Evolutionary conservation across 2,113 vertebrate genomes (phyloP).

Genomic region (Sapajus apella): DNA sequence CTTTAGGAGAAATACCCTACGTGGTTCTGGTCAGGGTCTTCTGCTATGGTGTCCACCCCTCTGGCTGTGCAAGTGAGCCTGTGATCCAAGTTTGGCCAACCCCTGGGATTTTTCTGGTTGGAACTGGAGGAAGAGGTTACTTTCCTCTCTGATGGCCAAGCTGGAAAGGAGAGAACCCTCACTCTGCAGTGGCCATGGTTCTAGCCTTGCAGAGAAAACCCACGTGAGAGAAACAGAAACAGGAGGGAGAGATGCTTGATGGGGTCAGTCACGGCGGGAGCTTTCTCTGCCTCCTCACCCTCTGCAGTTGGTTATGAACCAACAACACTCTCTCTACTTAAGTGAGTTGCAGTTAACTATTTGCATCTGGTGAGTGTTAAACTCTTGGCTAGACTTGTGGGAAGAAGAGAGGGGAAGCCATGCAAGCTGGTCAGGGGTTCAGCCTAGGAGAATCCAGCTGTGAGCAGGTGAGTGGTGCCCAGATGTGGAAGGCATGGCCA

Average conservation of each 20-base stretch:
- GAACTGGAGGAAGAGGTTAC: background rate
- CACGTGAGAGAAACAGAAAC: background rate
- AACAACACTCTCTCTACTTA: background rate
- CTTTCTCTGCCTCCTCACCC: background rate
- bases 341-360: background rate
- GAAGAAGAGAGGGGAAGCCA: background rate
- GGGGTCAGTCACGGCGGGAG: background rate
- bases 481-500: background rate
- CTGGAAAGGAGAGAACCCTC: background rate
- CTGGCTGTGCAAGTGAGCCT: background rate
- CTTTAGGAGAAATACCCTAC: background rate
- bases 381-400: background rate
- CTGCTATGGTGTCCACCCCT: background rate
- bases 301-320: background rate
- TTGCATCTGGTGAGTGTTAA: background rate
- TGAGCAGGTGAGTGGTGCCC: background rate
- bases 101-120: background rate
- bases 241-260: no score
- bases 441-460: background rate
- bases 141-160: background rate
- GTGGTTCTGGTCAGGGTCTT: background rate
- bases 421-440: background rate
- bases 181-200: background rate
- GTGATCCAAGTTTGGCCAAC: background rate
- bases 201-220: background rate